These are phyloP conservation scores for Drosophila tsacasi DNA, from an alignment of 1,140 invertebrate genomes.

Conservation along the genomic window DNA sequence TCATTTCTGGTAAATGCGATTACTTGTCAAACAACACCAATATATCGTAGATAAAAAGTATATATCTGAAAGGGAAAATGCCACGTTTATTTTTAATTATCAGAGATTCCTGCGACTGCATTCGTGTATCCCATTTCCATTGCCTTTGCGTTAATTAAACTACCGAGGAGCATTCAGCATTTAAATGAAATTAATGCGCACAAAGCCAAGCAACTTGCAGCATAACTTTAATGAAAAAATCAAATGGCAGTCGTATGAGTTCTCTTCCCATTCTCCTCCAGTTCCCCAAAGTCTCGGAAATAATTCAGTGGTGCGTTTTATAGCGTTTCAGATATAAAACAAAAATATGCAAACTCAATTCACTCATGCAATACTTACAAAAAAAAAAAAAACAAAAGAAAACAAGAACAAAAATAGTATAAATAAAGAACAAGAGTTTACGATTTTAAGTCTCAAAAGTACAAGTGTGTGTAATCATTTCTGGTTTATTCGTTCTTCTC, in stretches of 20 bases:
- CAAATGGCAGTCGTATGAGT: constrained; percentile 14
- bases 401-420: constrained; percentile 39
- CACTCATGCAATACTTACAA: constrained; percentile 55
- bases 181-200: constrained; percentile 73
- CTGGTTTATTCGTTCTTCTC: constrained; percentile 1
- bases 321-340: constrained; percentile 75
- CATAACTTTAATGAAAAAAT: constrained; percentile 47
- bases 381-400: constrained; percentile 15
- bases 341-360: constrained; percentile 67
- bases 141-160: constrained; percentile 35
- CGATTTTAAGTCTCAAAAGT: constrained; percentile 67
- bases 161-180: constrained; percentile 56
- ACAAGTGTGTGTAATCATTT: constrained; percentile 16
- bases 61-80: constrained; percentile 39
- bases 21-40: constrained; percentile 43
- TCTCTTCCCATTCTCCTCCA: constrained; percentile 9
- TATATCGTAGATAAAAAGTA: constrained; percentile 29
- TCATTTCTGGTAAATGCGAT: constrained; percentile 42
- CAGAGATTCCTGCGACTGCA: constrained; percentile 52
- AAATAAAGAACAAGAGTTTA: constrained; percentile 75
- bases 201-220: constrained; percentile 56
- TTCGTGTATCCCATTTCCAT: constrained; percentile 40
- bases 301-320: constrained; percentile 81
- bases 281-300: constrained; percentile 25
- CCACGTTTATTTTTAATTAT: constrained; percentile 16